Conservation (phyloP, 2,113 vertebrate genomes). For the Hypocryptadius cinnamomeus region DNA sequence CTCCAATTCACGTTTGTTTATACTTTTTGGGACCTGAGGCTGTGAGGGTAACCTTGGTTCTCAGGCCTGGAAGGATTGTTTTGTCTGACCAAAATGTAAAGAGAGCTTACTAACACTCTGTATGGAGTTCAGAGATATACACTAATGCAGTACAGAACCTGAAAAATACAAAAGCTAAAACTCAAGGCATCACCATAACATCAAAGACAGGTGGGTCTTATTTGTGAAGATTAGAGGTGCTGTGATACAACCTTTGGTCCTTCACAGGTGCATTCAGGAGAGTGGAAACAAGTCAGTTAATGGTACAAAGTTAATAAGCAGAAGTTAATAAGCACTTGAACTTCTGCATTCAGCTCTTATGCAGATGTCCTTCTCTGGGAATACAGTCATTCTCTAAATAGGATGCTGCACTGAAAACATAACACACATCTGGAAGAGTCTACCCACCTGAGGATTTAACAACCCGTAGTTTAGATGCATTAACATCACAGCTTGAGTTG, state of each 20-base stretch:
- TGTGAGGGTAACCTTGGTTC: background rate
- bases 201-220: background rate
- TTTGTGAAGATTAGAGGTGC: background rate
- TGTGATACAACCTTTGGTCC: background rate
- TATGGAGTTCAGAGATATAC: background rate
- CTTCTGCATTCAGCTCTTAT: background rate
- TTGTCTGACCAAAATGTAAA: background rate
- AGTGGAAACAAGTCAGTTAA: background rate
- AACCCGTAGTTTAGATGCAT: background rate
- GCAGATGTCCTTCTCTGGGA: background rate
- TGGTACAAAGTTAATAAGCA: background rate
- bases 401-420: background rate
- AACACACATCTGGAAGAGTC: background rate
- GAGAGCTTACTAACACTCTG: background rate
- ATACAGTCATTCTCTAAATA: background rate
- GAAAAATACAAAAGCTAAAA: background rate
- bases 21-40: background rate
- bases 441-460: background rate
- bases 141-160: background rate
- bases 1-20: background rate
- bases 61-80: background rate
- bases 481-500: background rate
- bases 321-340: background rate
- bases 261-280: background rate
- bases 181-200: background rate